These are phyloP conservation scores for Regulus satrapa DNA, from an alignment of 2,113 vertebrate genomes.

Conservation along the genomic window DNA sequence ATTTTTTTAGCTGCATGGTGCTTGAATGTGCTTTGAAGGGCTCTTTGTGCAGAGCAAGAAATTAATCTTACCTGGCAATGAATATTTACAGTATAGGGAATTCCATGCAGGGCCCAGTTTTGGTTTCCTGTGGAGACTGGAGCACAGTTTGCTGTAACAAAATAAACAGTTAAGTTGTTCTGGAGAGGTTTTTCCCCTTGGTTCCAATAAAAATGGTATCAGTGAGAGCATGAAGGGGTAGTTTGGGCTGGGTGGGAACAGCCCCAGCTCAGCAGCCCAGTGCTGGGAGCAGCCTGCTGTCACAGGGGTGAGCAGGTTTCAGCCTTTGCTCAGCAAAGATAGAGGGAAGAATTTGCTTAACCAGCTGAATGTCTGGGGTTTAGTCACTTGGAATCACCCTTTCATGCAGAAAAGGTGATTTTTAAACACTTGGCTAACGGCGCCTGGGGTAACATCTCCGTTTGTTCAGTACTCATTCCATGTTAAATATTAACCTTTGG, in stretches of 20 bases:
- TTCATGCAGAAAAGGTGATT: not conserved
- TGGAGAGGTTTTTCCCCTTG: not conserved
- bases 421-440: not conserved
- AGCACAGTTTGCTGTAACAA: not conserved
- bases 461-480: not conserved
- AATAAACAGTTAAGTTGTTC: not conserved
- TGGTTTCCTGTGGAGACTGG: not conserved
- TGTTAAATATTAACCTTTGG: constrained; percentile 24
- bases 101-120: not conserved
- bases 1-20: not conserved
- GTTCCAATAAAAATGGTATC: not conserved
- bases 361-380: not conserved
- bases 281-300: not conserved
- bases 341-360: not conserved
- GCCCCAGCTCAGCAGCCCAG: not conserved
- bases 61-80: not conserved
- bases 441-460: not conserved
- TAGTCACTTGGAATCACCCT: not conserved
- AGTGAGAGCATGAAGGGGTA: not conserved
- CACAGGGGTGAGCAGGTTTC: not conserved
- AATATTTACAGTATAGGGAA: not conserved
- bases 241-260: not conserved
- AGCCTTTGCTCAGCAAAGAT: not conserved
- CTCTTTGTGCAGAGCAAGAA: not conserved
- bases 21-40: not conserved